phyloP scores from a whole-genome alignment of 2,797 vertebrate species.

The Lepilemur ruficaudatus region DNA sequence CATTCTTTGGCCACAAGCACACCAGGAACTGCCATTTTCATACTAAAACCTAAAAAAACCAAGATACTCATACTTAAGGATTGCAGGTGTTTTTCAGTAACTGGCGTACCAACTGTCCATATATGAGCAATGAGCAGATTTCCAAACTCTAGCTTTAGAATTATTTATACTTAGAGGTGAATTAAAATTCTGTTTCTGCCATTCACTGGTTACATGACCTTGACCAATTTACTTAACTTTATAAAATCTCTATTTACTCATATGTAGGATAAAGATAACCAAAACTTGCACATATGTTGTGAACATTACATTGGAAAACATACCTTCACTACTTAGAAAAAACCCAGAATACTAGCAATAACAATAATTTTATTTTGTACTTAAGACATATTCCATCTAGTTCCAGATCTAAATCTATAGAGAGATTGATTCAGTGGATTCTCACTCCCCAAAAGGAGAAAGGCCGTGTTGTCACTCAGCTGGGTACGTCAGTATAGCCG shows the following conservation, averaged over 20 bases:
- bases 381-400: neutral
- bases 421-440: neutral
- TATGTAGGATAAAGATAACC: neutral
- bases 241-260: neutral
- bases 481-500: neutral
- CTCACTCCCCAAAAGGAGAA: neutral
- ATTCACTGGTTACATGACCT: neutral
- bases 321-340: neutral
- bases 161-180: neutral
- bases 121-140: neutral
- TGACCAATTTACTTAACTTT: neutral
- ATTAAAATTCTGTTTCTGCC: neutral
- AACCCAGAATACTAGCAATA: neutral
- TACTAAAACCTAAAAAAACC: neutral
- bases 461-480: neutral
- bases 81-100: neutral
- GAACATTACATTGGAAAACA: neutral
- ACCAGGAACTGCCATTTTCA: too few relatives aligned
- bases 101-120: neutral
- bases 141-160: neutral
- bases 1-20: too few relatives aligned
- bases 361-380: neutral
- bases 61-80: neutral
- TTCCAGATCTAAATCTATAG: neutral
- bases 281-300: neutral